Base-by-base conservation (phyloP, 2,888 invertebrate species). In the Silvanus unidentatus region DNA sequence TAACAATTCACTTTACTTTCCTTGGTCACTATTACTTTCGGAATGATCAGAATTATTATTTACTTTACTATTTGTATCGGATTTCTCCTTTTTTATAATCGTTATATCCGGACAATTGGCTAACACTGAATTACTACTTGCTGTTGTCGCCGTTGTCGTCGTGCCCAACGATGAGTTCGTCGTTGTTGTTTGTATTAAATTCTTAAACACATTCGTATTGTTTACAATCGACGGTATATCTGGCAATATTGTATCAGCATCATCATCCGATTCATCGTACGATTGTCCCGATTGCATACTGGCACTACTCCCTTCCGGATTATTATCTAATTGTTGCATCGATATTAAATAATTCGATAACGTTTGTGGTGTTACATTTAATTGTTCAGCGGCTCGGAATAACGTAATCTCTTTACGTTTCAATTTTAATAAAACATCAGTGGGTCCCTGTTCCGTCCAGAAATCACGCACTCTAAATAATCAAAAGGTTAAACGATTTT, bases 401-500 rank as follows among this genome's bases (percentile, higher is more conserved):
- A 86, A 66, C 0, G 84, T 79, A 45, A 88, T 78, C 66, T 88
- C 84, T 53, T 87, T 84, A 12, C 83, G 73, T 62, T 84, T 84
- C 32, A 87, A 72, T 54, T 84, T 79, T 45, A 82, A 78, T 48
- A 87, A 68, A 39, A 86, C 81, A 54, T 86, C 86, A 1, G 85
- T 81, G 0, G 86, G 84, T 0, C 84, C 85, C 55, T 86, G 85
- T 57, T 86, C 84, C 46, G 82, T 82, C 87, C 86, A 88, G 73
- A 86, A 84, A 64, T 87, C 86, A 44, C 86, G 71, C 48, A 78
- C 78, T 70, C 79, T 79, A 70, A 49, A 46, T 32, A 40, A 10
- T 40, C 16, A 3, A 3, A 37, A 3, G 9, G 37, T 22, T 39
- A 27, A n/a, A 27, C 22, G 28, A n/a, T 28, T 22, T 5, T 28